Percentiles rank a stretch among this genome's conserved stretches.
phyloP scores from a whole-genome alignment of 1,140 invertebrate genomes.

The Vanessa tameamea region DNA sequence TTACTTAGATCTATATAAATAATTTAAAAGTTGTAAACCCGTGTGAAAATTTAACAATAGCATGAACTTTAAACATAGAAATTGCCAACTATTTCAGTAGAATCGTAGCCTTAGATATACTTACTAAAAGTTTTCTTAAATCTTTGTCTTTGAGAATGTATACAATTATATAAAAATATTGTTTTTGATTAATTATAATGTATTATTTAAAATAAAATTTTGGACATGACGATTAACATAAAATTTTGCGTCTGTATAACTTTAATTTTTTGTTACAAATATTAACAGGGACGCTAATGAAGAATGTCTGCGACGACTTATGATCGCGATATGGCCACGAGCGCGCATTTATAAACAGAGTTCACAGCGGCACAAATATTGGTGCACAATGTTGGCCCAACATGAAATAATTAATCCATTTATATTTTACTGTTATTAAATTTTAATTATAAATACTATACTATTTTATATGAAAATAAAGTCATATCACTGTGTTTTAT shows the following conservation, averaged over 20 bases:
- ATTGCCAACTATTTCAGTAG: too few relatives aligned
- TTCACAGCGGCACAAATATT: not conserved
- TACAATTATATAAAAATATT: not conserved
- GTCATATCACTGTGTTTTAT: too few relatives aligned
- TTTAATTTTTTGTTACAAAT: not conserved
- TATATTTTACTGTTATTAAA: not conserved
- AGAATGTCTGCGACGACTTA: not conserved
- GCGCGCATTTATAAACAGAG: not conserved
- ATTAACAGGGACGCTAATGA: conserved; percentile 7
- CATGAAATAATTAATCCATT: not conserved
- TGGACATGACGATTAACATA: conserved; percentile 10
- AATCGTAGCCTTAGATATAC: too few relatives aligned
- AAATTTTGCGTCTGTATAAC: not conserved
- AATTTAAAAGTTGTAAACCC: too few relatives aligned
- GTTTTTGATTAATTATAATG: not conserved
- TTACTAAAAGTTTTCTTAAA: too few relatives aligned
- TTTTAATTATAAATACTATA: too few relatives aligned
- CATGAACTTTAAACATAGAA: too few relatives aligned
- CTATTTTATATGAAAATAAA: too few relatives aligned
- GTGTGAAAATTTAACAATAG: too few relatives aligned
- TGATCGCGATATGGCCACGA: conserved; percentile 8
- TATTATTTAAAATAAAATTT: conserved; percentile 6
- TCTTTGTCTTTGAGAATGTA: too few relatives aligned
- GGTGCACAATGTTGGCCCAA: not conserved
- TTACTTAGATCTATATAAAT: too few relatives aligned